Conservation (phyloP, 2,113 vertebrate species). For the Cephalopholis sonnerati region DNA sequence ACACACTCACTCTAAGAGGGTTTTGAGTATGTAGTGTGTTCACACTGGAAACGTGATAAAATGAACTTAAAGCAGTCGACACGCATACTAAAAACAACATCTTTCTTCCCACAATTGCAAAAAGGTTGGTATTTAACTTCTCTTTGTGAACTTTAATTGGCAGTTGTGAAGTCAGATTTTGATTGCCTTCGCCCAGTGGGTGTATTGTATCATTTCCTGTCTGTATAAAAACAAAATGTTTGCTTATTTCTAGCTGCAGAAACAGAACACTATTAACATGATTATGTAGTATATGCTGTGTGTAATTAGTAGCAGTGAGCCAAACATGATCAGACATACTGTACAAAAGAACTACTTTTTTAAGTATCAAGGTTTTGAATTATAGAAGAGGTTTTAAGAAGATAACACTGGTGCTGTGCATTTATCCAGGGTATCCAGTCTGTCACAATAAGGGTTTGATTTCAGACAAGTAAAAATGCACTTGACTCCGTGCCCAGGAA, state of each 20-base stretch:
- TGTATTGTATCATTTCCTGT: background rate
- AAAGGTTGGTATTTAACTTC: too few relatives aligned
- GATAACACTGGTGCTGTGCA: background rate
- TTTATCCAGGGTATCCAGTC: background rate
- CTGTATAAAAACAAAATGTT: background rate
- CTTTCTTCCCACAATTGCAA: too few relatives aligned
- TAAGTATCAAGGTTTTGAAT: background rate
- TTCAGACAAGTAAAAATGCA: background rate
- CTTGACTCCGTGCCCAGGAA: background rate
- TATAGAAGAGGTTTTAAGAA: background rate
- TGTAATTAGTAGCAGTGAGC: background rate
- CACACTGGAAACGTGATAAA: too few relatives aligned
- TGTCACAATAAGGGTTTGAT: background rate
- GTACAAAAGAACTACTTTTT: background rate
- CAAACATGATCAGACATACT: slow-evolving; percentile 5
- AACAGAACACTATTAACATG: background rate
- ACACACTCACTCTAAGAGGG: too few relatives aligned
- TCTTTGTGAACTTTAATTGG: background rate
- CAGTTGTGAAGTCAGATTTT: background rate
- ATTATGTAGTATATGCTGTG: background rate
- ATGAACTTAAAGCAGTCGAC: too few relatives aligned
- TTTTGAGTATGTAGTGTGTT: too few relatives aligned
- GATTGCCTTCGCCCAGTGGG: background rate
- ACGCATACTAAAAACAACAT: too few relatives aligned
- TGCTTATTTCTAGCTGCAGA: slow-evolving; percentile 7